Conservation (phyloP, 2,888 invertebrate genomes). For the Catocala sponsa region DNA sequence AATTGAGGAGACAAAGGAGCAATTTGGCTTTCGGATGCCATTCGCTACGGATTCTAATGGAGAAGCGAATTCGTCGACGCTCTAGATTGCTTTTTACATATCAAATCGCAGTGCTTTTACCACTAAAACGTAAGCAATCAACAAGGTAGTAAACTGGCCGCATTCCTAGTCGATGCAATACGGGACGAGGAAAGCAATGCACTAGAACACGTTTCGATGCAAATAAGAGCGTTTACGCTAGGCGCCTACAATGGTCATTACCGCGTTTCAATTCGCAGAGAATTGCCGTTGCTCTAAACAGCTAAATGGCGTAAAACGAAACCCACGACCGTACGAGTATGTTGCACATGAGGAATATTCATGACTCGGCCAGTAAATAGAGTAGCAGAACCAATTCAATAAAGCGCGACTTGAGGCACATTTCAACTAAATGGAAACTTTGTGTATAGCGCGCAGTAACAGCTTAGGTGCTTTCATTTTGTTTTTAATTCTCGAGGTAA, state of each 20-base stretch:
- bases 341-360: constrained; percentile 75
- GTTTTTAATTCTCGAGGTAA: too few species aligned
- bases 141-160: constrained; percentile 54
- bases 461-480: too few species aligned
- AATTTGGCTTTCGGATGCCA: constrained; percentile 54
- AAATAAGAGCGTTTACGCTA: constrained; percentile 80
- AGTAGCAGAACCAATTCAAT: constrained; percentile 63
- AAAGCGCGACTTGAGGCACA: constrained; percentile 50
- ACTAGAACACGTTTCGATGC: constrained; percentile 77
- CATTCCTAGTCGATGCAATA: constrained; percentile 63
- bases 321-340: constrained; percentile 64
- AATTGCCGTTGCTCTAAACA: constrained; percentile 74
- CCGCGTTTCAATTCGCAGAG: constrained; percentile 77
- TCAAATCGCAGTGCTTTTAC: constrained; percentile 49
- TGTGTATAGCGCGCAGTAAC: constrained; percentile 17
- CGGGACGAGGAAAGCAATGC: constrained; percentile 63
- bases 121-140: constrained; percentile 56
- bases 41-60: constrained; percentile 51
- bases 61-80: constrained; percentile 45
- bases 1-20: constrained; percentile 58
- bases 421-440: constrained; percentile 45
- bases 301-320: constrained; percentile 78
- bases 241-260: constrained; percentile 80
- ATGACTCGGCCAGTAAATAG: constrained; percentile 68
- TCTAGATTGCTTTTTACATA: constrained; percentile 53